Base-by-base conservation (phyloP, 2,797 vertebrate genomes). In the Corythornis leucogaster region DNA sequence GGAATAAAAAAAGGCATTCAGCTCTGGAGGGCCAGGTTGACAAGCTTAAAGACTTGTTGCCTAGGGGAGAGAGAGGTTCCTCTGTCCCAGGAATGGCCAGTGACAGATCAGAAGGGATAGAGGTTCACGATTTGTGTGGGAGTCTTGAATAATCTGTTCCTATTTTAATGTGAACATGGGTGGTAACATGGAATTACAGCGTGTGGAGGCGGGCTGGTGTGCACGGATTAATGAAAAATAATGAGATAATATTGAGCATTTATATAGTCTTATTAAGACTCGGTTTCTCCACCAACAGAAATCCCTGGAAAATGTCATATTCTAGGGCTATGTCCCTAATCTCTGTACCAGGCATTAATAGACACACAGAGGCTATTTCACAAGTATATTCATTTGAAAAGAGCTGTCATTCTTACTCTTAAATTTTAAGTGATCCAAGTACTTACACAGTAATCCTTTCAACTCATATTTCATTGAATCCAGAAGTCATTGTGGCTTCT, bases 101-200 rank as follows among this genome's bases (percentile, higher is more conserved):
- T 40, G 82, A 85, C 79, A 89, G 93, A 82, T 94, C 92, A 93
- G 93, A 77, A 96, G 78, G 91, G 88, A 92, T 90, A 88, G 94
- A 95, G 76, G 94, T 93, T 95, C 96, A 91, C 31, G 78, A 92
- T 91, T 96, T 85, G 84, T 92, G 94, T 96, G 93, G 95, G 95
- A 94, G 94, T 95, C 91, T 90, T 85, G 83, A 93, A 96, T 96
- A 93, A 95, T 92, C 92, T 83, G 90, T 96, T 96, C 93, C 93
- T 95, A 96, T 95, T 96, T 96, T 95, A 95, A 94, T 53, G 84
- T 66, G 91, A 95, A 94, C 88, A 95, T 80, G 89, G 89, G 86
- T 94, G 95, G 93, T 70, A 96, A 94, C 93, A 57, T 42, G 93
- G 95, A 94, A 94, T 95, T 94, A 92, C 84, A 83, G 93, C 5